A percentile compares a stretch with the other conserved stretches of the same genome.
phyloP scores from a whole-genome alignment of 2,888 invertebrate species.

The Pegoplata infirma region DNA sequence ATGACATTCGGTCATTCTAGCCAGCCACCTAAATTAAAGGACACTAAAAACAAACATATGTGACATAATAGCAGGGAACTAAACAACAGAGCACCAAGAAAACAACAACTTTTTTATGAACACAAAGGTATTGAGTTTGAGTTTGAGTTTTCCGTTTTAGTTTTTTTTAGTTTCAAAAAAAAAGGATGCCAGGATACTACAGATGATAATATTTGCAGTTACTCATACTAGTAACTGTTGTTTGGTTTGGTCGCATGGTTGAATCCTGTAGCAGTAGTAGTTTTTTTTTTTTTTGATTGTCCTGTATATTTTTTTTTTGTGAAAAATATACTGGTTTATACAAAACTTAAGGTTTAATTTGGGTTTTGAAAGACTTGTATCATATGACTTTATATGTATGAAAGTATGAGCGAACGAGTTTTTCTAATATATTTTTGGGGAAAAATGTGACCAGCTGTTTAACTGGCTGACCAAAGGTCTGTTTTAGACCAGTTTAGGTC shows the following conservation, averaged over 20 bases:
- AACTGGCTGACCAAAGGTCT: no score
- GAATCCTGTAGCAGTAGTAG: neutral
- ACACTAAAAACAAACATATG: slow-evolving; percentile 49
- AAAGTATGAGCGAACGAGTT: neutral
- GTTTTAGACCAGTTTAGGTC: no score
- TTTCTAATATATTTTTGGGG: neutral
- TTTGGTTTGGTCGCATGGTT: slow-evolving; percentile 1
- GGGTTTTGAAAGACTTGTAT: slow-evolving; percentile 7
- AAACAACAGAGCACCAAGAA: neutral
- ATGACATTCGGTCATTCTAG: neutral
- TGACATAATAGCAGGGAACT: slow-evolving; percentile 35
- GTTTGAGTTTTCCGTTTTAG: slow-evolving; percentile 23
- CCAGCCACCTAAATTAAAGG: slow-evolving; percentile 26
- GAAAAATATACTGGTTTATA: neutral
- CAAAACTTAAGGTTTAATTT: slow-evolving; percentile 18
- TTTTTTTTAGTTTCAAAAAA: neutral
- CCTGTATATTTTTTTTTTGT: neutral
- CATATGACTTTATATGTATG: no score
- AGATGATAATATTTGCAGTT: slow-evolving; percentile 25
- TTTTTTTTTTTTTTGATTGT: neutral
- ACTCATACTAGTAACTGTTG: neutral
- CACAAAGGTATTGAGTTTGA: slow-evolving; percentile 13
- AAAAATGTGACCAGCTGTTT: neutral
- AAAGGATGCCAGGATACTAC: slow-evolving; percentile 30
- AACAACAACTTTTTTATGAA: slow-evolving; percentile 34